Conservation (phyloP, 2,888 invertebrate species). For the Xestoiulus laeticollis region DNA sequence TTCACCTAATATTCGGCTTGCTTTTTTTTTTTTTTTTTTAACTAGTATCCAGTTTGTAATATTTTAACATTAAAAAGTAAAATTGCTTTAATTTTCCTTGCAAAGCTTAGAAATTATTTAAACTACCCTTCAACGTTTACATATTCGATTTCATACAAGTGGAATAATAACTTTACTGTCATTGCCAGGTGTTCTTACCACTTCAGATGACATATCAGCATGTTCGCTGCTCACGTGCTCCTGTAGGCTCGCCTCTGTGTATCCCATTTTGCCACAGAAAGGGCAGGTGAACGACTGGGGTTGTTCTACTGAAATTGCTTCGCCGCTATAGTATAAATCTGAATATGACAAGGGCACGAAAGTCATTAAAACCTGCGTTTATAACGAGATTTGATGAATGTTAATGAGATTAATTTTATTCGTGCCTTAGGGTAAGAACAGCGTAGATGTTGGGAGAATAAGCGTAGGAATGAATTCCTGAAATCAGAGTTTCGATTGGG, state of each 20-base stretch:
- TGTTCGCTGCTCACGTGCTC: constrained; percentile 71
- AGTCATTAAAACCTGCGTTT: neutral
- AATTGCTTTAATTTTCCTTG: too few species aligned
- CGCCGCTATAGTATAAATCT: constrained; percentile 96
- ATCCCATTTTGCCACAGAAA: constrained; percentile 96
- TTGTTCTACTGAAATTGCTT: constrained; percentile 85
- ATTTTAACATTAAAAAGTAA: too few species aligned
- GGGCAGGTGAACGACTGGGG: constrained; percentile 98
- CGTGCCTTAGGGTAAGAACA: too few species aligned
- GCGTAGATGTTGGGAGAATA: too few species aligned
- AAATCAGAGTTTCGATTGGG: too few species aligned
- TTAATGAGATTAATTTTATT: neutral
- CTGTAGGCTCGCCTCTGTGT: constrained; percentile 89
- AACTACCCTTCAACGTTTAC: too few species aligned
- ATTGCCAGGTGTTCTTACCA: constrained; percentile 69
- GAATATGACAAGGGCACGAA: constrained; percentile 60
- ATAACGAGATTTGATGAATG: constrained; percentile 60
- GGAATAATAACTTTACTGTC: too few species aligned
- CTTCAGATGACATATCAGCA: constrained; percentile 89
- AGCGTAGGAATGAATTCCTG: too few species aligned
- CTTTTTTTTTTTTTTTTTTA: too few species aligned
- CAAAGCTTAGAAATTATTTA: neutral
- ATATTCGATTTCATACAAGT: too few species aligned
- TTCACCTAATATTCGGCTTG: too few species aligned
- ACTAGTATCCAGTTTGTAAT: too few species aligned